Conservation (phyloP, 2,797 vertebrate genomes). For the Sphenodon punctatus region DNA sequence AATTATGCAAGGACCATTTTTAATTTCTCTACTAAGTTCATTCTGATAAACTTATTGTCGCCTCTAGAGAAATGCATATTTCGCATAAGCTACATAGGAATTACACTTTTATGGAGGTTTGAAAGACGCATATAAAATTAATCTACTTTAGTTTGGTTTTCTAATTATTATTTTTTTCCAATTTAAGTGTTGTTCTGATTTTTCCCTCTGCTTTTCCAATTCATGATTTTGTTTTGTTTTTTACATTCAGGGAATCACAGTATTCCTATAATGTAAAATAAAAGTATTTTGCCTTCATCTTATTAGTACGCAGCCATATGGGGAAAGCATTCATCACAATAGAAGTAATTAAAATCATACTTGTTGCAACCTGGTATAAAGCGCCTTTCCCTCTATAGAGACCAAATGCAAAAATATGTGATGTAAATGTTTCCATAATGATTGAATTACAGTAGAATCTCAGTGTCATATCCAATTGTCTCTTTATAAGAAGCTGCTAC, state of each 20-base stretch:
- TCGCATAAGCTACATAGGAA: neutral
- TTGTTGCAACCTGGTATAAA: slow-evolving; percentile 5
- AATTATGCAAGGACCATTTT: slow-evolving; percentile 13
- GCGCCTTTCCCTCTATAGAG: slow-evolving; percentile 6
- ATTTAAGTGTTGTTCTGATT: neutral
- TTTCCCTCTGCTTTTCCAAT: neutral
- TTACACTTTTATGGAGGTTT: neutral
- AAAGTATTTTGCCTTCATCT: neutral
- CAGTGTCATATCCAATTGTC: neutral
- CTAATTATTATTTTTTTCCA: neutral
- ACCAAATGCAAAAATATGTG: slow-evolving; percentile 28
- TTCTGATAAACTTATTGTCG: slow-evolving; percentile 7
- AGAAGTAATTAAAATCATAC: slow-evolving; percentile 23
- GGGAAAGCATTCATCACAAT: slow-evolving; percentile 20
- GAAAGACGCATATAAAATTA: neutral
- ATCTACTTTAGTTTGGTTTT: slow-evolving; percentile 19
- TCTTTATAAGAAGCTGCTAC: slow-evolving; percentile 1
- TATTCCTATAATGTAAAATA: neutral
- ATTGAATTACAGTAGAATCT: slow-evolving; percentile 32
- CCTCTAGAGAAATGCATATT: neutral
- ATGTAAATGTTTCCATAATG: slow-evolving; percentile 18
- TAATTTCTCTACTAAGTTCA: neutral
- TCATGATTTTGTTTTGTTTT: neutral
- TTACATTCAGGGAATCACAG: neutral
- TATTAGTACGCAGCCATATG: neutral